Base-by-base conservation (phyloP, 2,113 vertebrate genomes). In the Cyphomyrus plagiostoma region DNA sequence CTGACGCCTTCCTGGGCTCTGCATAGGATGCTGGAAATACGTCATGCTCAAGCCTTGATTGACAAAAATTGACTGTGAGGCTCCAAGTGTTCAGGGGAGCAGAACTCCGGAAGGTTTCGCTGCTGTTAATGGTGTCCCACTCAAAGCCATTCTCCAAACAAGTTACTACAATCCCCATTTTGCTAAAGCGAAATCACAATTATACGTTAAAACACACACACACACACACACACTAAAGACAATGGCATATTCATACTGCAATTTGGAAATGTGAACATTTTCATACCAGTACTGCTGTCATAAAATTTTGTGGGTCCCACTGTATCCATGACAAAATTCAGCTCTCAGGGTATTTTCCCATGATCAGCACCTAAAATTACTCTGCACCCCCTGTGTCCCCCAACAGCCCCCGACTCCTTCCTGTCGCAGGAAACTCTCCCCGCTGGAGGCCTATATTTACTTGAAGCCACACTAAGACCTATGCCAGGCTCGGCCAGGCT, bases 361-460 rank as follows among this genome's bases (percentile, higher is more conserved):
- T 42, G 35, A 88, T 53, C 56, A 42, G 58, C 87, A 88, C 56
- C 87, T 88, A 88, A 88, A 88, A 62, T 88, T 66, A 66, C 87
- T 45, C 42, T 46, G 39, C 87, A 88, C 10, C 87, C 87, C 86
- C 53, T 19, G 35, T 45, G 53, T 23, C 23, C 13, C 56, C 23
- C 35, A 15, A 56, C 35, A 58, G 52, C 86, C 74, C 82, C 53
- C 86, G 19, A 88, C 30, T 58, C 56, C 87, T 88, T 88, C 87
- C 87, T 88, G 87, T 66, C 30, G 45, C 87, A 88, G 87, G 87
- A 88, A 88, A 88, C 39, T 62, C 87, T 66, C 87, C 42, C 87
- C 56, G 62, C 23, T 66, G 52, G 87, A 42, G 87, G 87, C 87
- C 87, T 66, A 88, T 88, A 88, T 88, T 88, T 56, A 88, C 42